Conservation (phyloP, 2,888 invertebrate genomes). For the Ormyrus nitidulus region DNA sequence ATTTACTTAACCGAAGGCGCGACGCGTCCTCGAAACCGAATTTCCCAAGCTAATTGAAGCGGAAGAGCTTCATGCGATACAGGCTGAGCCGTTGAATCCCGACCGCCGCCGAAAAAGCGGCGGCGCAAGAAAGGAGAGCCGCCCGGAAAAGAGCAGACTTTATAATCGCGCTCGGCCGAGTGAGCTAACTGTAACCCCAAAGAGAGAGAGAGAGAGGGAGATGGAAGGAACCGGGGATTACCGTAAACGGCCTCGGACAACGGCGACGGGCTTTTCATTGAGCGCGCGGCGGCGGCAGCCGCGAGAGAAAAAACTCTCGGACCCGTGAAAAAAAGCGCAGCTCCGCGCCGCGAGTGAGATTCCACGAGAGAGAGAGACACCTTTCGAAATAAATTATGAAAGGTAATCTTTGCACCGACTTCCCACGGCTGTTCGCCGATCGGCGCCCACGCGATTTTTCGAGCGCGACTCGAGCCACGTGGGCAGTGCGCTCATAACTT, state of each 20-base stretch:
- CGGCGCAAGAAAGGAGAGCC: background rate
- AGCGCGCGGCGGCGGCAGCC: background rate
- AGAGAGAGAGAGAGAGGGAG: background rate
- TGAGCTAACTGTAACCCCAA: conserved; percentile 17
- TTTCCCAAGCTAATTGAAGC: no score
- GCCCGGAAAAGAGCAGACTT: background rate
- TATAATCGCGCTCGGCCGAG: conserved; percentile 9
- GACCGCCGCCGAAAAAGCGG: background rate
- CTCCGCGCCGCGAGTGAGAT: background rate
- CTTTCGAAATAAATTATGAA: conserved; percentile 32
- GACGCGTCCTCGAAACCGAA: no score
- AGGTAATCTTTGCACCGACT: background rate
- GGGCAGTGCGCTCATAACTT: background rate
- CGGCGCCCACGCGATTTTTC: background rate
- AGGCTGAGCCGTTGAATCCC: no score
- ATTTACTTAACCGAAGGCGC: no score
- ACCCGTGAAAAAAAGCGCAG: background rate
- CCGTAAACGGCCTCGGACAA: background rate
- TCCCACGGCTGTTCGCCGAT: no score
- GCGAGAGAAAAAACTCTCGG: background rate
- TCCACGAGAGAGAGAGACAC: background rate
- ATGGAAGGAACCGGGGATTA: conserved; percentile 1
- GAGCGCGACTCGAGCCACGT: conserved; percentile 1
- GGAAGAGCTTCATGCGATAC: no score
- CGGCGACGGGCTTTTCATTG: conserved; percentile 3